phyloP scores from a whole-genome alignment of 2,888 invertebrate species.

The Incurvaria masculella region DNA sequence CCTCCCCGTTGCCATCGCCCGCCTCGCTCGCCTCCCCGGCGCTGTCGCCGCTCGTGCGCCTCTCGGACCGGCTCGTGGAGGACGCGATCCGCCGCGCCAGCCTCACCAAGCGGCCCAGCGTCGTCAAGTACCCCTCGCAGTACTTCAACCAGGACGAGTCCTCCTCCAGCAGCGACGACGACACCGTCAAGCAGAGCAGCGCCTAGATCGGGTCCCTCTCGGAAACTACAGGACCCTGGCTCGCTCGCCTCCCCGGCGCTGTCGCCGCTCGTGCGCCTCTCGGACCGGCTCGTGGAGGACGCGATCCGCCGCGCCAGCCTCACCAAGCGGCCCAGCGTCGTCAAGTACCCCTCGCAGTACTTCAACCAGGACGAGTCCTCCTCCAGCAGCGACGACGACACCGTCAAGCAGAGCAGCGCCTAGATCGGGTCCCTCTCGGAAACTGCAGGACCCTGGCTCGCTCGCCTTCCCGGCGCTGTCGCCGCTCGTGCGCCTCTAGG shows the following conservation, averaged over 20 bases:
- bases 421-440: too few species aligned
- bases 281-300: slow-evolving; percentile 41
- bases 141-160: slow-evolving; percentile 38
- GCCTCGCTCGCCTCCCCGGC: slow-evolving; percentile 15
- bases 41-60: slow-evolving; percentile 27
- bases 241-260: slow-evolving; percentile 1
- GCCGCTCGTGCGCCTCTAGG: slow-evolving; percentile 32
- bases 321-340: slow-evolving; percentile 34
- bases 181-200: background rate
- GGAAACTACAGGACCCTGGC: background rate
- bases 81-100: slow-evolving; percentile 44
- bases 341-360: slow-evolving; percentile 42
- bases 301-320: slow-evolving; percentile 42
- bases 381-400: too few species aligned
- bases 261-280: slow-evolving; percentile 31
- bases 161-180: slow-evolving; percentile 29
- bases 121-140: slow-evolving; percentile 41
- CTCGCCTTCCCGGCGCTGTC: slow-evolving; percentile 15
- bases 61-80: slow-evolving; percentile 39
- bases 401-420: too few species aligned
- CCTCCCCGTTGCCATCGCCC: slow-evolving; percentile 14
- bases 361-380: slow-evolving; percentile 35
- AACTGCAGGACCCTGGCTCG: too few species aligned
- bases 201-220: background rate
- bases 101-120: slow-evolving; percentile 34